phyloP scores from a whole-genome alignment of 1,140 invertebrate species.

The Grapholita molesta region DNA sequence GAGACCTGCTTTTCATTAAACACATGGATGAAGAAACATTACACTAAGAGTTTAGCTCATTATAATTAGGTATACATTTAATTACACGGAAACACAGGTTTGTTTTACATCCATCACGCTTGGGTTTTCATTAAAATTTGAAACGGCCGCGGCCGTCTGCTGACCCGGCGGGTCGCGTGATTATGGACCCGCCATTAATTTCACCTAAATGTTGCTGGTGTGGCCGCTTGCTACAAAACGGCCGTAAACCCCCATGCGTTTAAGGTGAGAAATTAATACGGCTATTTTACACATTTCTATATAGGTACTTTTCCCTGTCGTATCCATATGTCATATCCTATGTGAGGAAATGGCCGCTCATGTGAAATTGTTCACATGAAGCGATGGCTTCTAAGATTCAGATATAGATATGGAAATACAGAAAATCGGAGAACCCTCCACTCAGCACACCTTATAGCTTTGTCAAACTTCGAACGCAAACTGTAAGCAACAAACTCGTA shows the following conservation, averaged over 20 bases:
- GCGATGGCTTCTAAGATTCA: too few species aligned
- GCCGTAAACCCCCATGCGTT: background rate
- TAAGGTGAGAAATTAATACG: conserved; percentile 3
- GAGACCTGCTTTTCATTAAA: too few species aligned
- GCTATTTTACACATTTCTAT: background rate
- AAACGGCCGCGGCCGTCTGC: conserved; percentile 24
- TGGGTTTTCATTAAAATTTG: conserved; percentile 29
- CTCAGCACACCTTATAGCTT: too few species aligned
- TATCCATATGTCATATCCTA: background rate
- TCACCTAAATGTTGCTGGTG: conserved; percentile 26
- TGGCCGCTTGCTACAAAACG: background rate
- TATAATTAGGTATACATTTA: background rate
- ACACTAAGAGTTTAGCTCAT: too few species aligned
- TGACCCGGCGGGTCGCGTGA: conserved; percentile 27
- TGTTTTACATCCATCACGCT: conserved; percentile 30
- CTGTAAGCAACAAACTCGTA: too few species aligned
- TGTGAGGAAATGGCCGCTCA: background rate
- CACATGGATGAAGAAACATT: too few species aligned
- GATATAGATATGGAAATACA: too few species aligned
- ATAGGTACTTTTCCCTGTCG: background rate
- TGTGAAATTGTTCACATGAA: too few species aligned
- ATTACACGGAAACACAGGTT: conserved; percentile 22
- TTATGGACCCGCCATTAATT: conserved; percentile 28
- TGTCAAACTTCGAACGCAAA: too few species aligned
- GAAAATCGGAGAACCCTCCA: too few species aligned